Percentiles rank a stretch among this genome's conserved stretches.
Evolutionary conservation across 2,888 invertebrate species (phyloP).

Genomic region (Acronicta aceris): DNA sequence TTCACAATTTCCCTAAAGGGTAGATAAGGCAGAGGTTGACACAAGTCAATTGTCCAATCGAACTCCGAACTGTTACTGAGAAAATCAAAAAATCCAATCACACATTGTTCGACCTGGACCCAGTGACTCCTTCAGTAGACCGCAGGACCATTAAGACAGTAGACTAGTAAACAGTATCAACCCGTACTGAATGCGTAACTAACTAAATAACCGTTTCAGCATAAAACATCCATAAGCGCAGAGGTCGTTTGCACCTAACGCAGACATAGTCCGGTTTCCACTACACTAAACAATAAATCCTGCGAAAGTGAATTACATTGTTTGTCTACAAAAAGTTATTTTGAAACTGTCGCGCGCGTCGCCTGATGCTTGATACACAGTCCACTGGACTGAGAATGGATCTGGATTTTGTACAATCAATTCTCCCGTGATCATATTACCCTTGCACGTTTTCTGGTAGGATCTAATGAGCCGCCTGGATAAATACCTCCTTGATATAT

Average conservation of each 20-base stretch:
- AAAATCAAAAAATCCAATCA: too few species aligned
- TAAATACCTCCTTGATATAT: too few species aligned
- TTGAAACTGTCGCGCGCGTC: constrained; percentile 58
- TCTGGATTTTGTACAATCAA: constrained; percentile 22
- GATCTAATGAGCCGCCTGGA: too few species aligned
- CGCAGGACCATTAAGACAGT: too few species aligned
- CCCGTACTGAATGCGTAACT: background rate
- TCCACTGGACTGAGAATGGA: constrained; percentile 15
- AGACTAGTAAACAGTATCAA: too few species aligned
- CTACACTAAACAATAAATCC: constrained; percentile 60
- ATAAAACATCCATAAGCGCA: constrained; percentile 11
- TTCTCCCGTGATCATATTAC: background rate
- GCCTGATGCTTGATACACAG: constrained; percentile 50
- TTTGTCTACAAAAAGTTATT: constrained; percentile 63
- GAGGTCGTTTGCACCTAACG: constrained; percentile 45
- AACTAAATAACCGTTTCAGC: background rate
- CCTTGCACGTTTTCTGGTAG: background rate
- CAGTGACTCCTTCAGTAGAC: too few species aligned
- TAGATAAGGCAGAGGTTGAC: too few species aligned
- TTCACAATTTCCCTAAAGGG: too few species aligned
- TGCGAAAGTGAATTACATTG: constrained; percentile 64
- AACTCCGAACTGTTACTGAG: too few species aligned
- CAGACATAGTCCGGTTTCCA: constrained; percentile 39
- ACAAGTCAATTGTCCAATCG: too few species aligned
- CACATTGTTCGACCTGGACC: too few species aligned